phyloP scores from a whole-genome alignment of 1,140 invertebrate genomes.

The Orussus abietinus region DNA sequence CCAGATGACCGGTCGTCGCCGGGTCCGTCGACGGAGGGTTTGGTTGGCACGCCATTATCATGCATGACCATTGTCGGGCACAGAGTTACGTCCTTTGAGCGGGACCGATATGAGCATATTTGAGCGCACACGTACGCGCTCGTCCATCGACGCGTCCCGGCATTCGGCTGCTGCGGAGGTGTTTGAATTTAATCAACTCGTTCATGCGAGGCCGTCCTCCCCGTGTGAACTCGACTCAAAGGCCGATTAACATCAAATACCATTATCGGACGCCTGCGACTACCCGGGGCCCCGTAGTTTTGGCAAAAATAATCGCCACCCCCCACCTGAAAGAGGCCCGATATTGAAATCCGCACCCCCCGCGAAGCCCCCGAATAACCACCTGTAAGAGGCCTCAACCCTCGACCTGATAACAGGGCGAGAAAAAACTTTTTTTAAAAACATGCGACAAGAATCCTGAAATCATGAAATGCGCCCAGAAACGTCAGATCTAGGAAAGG shows the following conservation, averaged over 20 bases:
- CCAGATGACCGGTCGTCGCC: slow-evolving; percentile 34
- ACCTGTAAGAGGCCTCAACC: too few relatives aligned
- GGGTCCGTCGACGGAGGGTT: slow-evolving; percentile 3
- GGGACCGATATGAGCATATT: slow-evolving; percentile 49
- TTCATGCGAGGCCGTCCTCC: slow-evolving; percentile 36
- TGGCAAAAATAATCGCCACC: too few relatives aligned
- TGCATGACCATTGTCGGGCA: slow-evolving; percentile 45
- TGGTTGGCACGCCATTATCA: slow-evolving; percentile 43
- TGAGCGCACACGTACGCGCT: slow-evolving; percentile 33
- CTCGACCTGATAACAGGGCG: neutral
- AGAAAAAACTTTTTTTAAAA: neutral
- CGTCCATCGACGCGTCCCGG: slow-evolving; percentile 30
- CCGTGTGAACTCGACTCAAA: slow-evolving; percentile 42
- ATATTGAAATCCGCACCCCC: too few relatives aligned
- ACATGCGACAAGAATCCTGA: neutral
- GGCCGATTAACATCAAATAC: slow-evolving; percentile 50
- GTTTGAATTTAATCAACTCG: slow-evolving; percentile 54
- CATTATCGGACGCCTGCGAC: slow-evolving; percentile 34
- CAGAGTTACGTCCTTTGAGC: slow-evolving; percentile 44
- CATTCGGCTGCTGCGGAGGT: slow-evolving; percentile 46
- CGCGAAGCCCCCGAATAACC: too few relatives aligned
- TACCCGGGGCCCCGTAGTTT: neutral
- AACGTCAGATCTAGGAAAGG: too few relatives aligned
- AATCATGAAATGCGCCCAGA: too few relatives aligned
- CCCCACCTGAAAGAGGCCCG: too few relatives aligned